Evolutionary conservation across 2,888 invertebrate genomes (phyloP).

Genomic region (Phymatocera aterrima): DNA sequence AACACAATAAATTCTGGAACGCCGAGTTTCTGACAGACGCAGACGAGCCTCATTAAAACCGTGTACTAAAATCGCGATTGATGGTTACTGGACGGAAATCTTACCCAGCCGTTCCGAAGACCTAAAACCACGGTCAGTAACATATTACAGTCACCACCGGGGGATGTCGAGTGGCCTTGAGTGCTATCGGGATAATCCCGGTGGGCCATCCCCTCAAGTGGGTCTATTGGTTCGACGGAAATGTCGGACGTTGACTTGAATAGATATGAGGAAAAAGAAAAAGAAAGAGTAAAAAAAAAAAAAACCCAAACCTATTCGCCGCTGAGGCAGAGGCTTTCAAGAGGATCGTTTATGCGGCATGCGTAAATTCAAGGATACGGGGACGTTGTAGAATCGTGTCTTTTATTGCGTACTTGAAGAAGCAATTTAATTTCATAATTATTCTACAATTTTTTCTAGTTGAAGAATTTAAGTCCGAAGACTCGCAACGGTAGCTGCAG

Average conservation of each 20-base stretch:
- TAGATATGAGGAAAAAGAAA: too few species aligned
- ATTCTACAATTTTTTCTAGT: too few species aligned
- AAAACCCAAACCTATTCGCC: too few species aligned
- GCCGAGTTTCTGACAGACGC: background rate
- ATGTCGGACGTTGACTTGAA: slow-evolving; percentile 17
- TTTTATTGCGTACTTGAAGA: too few species aligned
- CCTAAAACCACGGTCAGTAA: slow-evolving; percentile 15
- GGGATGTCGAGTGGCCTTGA: background rate
- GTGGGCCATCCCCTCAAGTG: background rate
- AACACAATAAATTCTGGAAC: background rate
- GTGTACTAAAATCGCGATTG: background rate
- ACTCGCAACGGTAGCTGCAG: too few species aligned
- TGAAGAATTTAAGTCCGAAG: too few species aligned
- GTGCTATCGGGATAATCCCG: slow-evolving; percentile 31
- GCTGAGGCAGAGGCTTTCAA: too few species aligned
- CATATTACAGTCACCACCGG: slow-evolving; percentile 14
- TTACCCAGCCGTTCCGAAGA: slow-evolving; percentile 10
- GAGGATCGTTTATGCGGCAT: too few species aligned
- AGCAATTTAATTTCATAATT: too few species aligned
- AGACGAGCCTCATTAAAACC: background rate
- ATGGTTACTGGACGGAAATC: slow-evolving; percentile 28
- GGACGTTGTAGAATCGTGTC: too few species aligned
- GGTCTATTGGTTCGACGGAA: slow-evolving; percentile 23
- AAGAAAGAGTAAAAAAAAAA: too few species aligned
- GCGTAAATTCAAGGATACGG: too few species aligned